A percentile compares a stretch with the other conserved stretches of the same genome.
Evolutionary conservation across 2,888 invertebrate species (phyloP).

Genomic region (Drosophila nigricruria): DNA sequence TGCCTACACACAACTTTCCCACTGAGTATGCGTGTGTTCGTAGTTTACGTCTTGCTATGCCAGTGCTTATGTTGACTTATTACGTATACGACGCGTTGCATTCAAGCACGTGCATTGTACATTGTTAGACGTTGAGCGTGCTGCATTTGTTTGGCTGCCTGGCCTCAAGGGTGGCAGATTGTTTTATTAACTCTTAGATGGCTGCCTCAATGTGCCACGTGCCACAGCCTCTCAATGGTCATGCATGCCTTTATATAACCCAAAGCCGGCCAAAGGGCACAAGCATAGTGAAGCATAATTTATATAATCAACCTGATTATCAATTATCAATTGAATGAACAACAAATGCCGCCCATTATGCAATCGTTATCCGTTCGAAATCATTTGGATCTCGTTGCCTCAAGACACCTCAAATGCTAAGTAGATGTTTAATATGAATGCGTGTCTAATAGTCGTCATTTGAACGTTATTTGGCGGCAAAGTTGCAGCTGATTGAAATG

Average conservation of each 20-base stretch:
- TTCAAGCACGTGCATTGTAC: constrained; percentile 57
- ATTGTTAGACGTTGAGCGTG: constrained; percentile 21
- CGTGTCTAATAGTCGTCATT: background rate
- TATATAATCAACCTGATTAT: constrained; percentile 37
- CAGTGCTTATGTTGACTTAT: constrained; percentile 69
- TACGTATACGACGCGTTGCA: constrained; percentile 64
- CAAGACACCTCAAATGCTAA: background rate
- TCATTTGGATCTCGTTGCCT: background rate
- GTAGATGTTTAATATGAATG: background rate
- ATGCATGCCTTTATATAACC: constrained; percentile 31
- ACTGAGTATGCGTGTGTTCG: constrained; percentile 9
- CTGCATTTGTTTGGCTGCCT: constrained; percentile 50
- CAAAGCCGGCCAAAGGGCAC: constrained; percentile 1
- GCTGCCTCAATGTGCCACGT: constrained; percentile 42
- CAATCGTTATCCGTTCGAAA: constrained; percentile 12
- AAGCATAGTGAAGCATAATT: constrained; percentile 6
- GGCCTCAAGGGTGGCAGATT: constrained; percentile 11
- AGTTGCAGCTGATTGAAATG: constrained; percentile 33
- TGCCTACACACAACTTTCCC: constrained; percentile 21
- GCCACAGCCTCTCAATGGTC: constrained; percentile 17
- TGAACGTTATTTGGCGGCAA: constrained; percentile 5
- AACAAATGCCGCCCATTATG: constrained; percentile 9
- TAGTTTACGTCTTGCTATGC: constrained; percentile 22
- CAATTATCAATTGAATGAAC: constrained; percentile 20
- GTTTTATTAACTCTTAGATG: constrained; percentile 38